Percentiles rank a stretch among this genome's conserved stretches.
phyloP scores from a whole-genome alignment of 2,888 invertebrate species.

The Octodonta nipae region DNA sequence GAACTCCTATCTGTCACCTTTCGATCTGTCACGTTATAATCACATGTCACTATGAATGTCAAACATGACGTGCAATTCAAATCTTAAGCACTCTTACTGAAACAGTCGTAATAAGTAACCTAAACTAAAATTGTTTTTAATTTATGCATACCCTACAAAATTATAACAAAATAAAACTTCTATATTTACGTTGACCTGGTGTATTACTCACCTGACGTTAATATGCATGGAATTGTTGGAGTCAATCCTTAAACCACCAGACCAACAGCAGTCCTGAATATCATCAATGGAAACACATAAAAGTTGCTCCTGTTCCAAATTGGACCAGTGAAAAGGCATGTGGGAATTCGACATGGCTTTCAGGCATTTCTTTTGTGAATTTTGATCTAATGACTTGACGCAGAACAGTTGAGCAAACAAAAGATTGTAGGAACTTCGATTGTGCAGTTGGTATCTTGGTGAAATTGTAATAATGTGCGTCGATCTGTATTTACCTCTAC shows the following conservation, averaged over 20 bases:
- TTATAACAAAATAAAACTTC: no score
- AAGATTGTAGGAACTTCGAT: slow-evolving; percentile 63
- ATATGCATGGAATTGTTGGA: slow-evolving; percentile 74
- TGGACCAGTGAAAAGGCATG: slow-evolving; percentile 94
- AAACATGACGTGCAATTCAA: no score
- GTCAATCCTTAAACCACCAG: slow-evolving; percentile 81
- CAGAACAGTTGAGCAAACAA: slow-evolving; percentile 83
- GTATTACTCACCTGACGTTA: slow-evolving; percentile 65
- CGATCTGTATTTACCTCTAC: slow-evolving; percentile 76
- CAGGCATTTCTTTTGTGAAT: slow-evolving; percentile 40
- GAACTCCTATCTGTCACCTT: no score
- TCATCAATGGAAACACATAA: slow-evolving; percentile 72
- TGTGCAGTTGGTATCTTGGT: slow-evolving; percentile 86
- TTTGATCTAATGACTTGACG: slow-evolving; percentile 57
- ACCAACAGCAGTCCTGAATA: slow-evolving; percentile 66
- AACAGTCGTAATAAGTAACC: no score
- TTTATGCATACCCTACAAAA: no score
- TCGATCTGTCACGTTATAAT: no score
- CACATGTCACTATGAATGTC: no score
- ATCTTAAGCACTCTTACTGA: no score
- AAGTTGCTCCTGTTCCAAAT: slow-evolving; percentile 76
- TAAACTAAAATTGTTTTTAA: no score
- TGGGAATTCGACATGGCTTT: slow-evolving; percentile 75
- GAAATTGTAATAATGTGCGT: slow-evolving; percentile 87
- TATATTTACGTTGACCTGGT: no score